phyloP scores from a whole-genome alignment of 2,888 invertebrate species.

The Mechanitis messenoides region DNA sequence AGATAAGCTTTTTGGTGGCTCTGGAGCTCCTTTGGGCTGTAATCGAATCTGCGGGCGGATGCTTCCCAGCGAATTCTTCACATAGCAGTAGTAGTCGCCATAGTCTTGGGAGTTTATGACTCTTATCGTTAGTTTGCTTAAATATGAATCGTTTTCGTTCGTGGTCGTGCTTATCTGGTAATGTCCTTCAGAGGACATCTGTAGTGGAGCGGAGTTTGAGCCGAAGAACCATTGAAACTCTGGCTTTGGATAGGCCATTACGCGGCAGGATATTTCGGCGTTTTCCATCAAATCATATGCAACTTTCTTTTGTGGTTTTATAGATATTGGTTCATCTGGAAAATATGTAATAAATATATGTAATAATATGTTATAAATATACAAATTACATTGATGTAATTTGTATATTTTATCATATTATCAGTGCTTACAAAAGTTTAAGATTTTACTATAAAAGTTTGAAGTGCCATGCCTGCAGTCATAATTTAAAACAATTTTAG shows the following conservation, averaged over 20 bases:
- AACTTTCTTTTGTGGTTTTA: conserved; percentile 91
- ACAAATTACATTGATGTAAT: too few species aligned
- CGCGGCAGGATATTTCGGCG: conserved; percentile 90
- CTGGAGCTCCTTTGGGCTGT: conserved; percentile 92
- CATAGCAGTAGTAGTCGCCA: conserved; percentile 93
- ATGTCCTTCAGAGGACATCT: conserved; percentile 88
- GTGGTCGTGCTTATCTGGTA: conserved; percentile 89
- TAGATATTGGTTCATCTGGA: conserved; percentile 88
- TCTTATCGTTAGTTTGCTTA: conserved; percentile 83
- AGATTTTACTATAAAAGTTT: too few species aligned
- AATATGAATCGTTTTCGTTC: conserved; percentile 90
- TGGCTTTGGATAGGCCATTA: conserved; percentile 94
- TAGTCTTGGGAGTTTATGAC: conserved; percentile 89
- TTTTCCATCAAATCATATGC: conserved; percentile 90
- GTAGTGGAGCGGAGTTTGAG: conserved; percentile 83
- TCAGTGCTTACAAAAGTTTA: too few species aligned
- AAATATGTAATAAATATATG: conserved; percentile 17
- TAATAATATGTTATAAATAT: not conserved
- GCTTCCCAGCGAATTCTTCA: conserved; percentile 88
- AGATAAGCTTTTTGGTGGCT: conserved; percentile 84
- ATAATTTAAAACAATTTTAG: too few species aligned
- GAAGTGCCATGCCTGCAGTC: too few species aligned
- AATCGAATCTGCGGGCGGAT: conserved; percentile 85
- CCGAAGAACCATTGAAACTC: conserved; percentile 95
- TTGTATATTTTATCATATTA: too few species aligned